Percentiles rank a stretch among this genome's conserved stretches.
These are phyloP conservation scores for Oscheius onirici DNA, from an alignment of 2,888 invertebrate genomes.

Conservation along the genomic window DNA sequence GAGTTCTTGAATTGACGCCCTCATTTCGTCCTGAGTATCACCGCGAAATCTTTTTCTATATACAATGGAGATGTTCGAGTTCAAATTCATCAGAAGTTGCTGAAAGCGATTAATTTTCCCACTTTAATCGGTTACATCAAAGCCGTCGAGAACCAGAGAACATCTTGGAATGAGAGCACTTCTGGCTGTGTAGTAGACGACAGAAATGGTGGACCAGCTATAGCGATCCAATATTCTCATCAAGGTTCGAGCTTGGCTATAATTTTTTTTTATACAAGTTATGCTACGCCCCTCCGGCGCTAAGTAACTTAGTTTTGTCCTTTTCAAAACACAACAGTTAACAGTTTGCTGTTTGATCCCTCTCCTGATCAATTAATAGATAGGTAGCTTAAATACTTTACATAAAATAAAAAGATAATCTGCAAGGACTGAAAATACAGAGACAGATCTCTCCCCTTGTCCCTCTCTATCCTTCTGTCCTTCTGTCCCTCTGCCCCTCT, in stretches of 20 bases:
- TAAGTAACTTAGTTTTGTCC: too few relatives aligned
- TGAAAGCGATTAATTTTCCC: neutral
- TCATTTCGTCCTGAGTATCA: constrained; percentile 42
- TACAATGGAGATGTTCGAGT: constrained; percentile 20
- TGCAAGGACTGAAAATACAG: too few relatives aligned
- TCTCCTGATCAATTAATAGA: too few relatives aligned
- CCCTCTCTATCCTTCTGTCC: too few relatives aligned
- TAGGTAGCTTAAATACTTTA: too few relatives aligned
- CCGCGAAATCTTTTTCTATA: constrained; percentile 34
- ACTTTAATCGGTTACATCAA: constrained; percentile 11
- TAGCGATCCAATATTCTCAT: constrained; percentile 48
- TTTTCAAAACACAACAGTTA: too few relatives aligned
- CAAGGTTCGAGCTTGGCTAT: constrained; percentile 45
- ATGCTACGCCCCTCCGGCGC: too few relatives aligned
- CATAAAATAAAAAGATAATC: too few relatives aligned
- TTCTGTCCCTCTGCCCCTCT: too few relatives aligned
- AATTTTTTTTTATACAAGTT: neutral
- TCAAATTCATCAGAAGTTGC: neutral
- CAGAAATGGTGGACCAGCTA: constrained; percentile 59
- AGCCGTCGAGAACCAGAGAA: constrained; percentile 11
- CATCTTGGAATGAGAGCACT: constrained; percentile 41
- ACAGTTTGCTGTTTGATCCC: too few relatives aligned
- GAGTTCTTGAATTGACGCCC: constrained; percentile 31
- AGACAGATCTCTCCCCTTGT: too few relatives aligned
- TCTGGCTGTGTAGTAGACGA: constrained; percentile 51